Evolutionary conservation across 2,113 vertebrate species (phyloP).

Genomic region (Anthoscopus minutus): DNA sequence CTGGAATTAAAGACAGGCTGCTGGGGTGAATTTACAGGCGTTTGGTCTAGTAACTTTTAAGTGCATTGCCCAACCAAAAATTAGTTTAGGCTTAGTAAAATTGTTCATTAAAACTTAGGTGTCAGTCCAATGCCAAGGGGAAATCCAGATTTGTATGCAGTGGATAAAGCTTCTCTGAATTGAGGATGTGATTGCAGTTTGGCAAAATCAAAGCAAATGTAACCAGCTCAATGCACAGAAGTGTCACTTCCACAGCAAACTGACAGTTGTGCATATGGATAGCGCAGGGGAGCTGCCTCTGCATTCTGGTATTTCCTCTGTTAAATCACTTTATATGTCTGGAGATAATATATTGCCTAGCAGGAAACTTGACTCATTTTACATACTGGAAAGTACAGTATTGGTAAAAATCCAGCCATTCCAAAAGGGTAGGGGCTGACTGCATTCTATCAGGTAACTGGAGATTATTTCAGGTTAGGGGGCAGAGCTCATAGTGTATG

Average conservation of each 20-base stretch:
- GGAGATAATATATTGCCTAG: background rate
- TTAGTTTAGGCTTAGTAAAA: background rate
- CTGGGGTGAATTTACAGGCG: background rate
- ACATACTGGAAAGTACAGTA: background rate
- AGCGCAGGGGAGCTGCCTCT: background rate
- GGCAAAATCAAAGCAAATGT: background rate
- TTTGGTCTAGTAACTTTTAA: background rate
- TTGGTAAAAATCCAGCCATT: background rate
- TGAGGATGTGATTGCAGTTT: background rate
- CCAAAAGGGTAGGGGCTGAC: background rate
- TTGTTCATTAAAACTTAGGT: background rate
- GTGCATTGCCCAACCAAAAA: background rate
- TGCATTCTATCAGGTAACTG: fast-evolving
- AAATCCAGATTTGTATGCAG: background rate
- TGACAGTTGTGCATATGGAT: background rate
- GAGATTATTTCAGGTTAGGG: background rate
- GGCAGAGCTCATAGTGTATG: fast-evolving
- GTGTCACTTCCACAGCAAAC: background rate
- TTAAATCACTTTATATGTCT: background rate
- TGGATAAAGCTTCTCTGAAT: background rate
- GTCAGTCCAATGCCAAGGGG: background rate
- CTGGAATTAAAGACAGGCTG: background rate
- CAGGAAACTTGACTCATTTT: background rate
- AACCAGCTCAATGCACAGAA: background rate
- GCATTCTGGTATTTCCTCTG: background rate